A percentile compares a stretch with the other conserved stretches of the same genome.
phyloP scores from a whole-genome alignment of 2,113 vertebrate genomes.

The Hemiscyllium ocellatum region DNA sequence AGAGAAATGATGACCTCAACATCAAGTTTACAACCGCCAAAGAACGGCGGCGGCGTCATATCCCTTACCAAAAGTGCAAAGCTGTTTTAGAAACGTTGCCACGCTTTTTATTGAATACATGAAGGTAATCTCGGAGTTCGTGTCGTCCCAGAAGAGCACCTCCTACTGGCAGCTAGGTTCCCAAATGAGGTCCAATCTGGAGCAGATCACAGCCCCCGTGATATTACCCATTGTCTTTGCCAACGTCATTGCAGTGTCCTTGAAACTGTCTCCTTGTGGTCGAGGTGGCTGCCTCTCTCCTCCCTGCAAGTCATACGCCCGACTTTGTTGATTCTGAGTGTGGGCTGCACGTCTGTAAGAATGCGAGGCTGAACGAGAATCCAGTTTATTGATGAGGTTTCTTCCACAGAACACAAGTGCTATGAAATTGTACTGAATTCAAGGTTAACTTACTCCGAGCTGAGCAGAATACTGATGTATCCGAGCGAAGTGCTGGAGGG shows the following conservation, averaged over 20 bases:
- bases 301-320: neutral
- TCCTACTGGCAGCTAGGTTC: neutral
- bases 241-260: neutral
- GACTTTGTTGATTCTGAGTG: neutral
- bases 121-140: neutral
- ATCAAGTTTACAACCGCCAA: neutral
- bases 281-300: neutral
- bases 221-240: neutral
- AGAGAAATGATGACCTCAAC: neutral
- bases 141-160: neutral
- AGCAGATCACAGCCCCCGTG: neutral
- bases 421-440: slow-evolving; percentile 36
- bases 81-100: neutral
- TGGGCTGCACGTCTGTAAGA: neutral
- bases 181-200: neutral
- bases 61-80: neutral
- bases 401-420: slow-evolving; percentile 1
- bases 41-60: neutral
- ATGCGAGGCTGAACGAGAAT: neutral
- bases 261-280: neutral
- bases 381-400: slow-evolving; percentile 16
- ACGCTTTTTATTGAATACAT: neutral
- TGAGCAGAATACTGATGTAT: slow-evolving; percentile 31
- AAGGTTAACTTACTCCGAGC: slow-evolving; percentile 21
- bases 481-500: neutral